These are phyloP conservation scores for Trematocara marginatum DNA, from an alignment of 2,113 vertebrate genomes.

Conservation along the genomic window DNA sequence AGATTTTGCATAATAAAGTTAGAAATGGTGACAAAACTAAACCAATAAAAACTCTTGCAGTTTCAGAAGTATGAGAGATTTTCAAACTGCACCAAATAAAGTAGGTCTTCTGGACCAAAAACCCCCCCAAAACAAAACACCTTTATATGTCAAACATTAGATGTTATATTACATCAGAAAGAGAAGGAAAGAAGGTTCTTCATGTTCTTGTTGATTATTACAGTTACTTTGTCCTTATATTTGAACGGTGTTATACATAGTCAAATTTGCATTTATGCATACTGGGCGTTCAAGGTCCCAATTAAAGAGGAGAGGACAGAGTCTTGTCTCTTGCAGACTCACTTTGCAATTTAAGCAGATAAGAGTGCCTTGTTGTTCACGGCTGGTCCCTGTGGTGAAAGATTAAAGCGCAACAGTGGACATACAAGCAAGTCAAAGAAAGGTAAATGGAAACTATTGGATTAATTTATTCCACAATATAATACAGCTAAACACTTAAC, in stretches of 20 bases:
- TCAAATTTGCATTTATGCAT: background rate
- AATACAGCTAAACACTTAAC: background rate
- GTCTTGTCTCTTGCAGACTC: background rate
- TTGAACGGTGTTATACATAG: background rate
- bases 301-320: constrained; percentile 12
- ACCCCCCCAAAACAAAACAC: background rate
- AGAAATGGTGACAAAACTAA: background rate
- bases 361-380: background rate
- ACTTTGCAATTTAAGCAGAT: constrained; percentile 30
- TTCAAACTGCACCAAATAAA: background rate
- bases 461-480: background rate
- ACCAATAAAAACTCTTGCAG: background rate
- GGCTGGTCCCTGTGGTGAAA: background rate
- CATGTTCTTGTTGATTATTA: background rate
- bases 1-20: background rate
- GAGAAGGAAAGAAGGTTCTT: background rate
- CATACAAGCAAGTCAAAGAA: background rate
- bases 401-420: constrained; percentile 8
- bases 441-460: background rate
- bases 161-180: background rate
- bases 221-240: background rate
- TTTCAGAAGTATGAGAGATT: background rate
- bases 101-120: background rate
- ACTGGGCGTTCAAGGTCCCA: constrained; percentile 14
- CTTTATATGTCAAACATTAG: background rate